These are phyloP conservation scores for Zele albiditarsus DNA, from an alignment of 2,888 invertebrate genomes.

Conservation along the genomic window DNA sequence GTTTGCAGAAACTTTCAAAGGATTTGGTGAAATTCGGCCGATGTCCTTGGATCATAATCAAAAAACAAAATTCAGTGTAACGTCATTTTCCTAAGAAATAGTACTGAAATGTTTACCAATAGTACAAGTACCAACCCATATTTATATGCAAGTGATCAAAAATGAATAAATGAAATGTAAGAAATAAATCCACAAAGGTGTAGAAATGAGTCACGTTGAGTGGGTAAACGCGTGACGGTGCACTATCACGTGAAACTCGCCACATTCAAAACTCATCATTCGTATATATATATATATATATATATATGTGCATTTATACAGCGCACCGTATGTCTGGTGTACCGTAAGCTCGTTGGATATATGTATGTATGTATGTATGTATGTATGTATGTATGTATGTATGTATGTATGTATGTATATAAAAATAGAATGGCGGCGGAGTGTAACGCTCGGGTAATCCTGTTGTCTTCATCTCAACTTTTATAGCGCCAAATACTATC, in stretches of 20 bases:
- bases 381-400: too few relatives aligned
- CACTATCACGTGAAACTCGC: background rate
- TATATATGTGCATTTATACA: background rate
- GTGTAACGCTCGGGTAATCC: background rate
- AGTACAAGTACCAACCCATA: background rate
- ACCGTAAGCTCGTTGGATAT: background rate
- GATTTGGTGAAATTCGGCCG: background rate
- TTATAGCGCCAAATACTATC: background rate
- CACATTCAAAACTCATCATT: slow-evolving; percentile 26
- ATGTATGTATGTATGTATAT: background rate
- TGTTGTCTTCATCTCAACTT: background rate
- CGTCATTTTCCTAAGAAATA: background rate
- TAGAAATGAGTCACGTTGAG: slow-evolving; percentile 24
- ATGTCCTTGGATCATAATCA: background rate
- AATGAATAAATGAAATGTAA: background rate
- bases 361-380: too few relatives aligned
- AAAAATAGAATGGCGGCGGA: background rate
- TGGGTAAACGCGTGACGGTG: slow-evolving; percentile 18
- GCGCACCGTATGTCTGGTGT: background rate
- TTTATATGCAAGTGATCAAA: background rate
- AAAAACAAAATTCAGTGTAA: background rate
- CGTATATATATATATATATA: slow-evolving; percentile 8
- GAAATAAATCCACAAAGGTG: slow-evolving; percentile 3
- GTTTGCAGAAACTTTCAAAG: background rate
- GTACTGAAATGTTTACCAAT: background rate